Percentiles rank a stretch among this genome's conserved stretches.
Conservation (phyloP, 2,797 vertebrate species). For the Tarsius wallacei region DNA sequence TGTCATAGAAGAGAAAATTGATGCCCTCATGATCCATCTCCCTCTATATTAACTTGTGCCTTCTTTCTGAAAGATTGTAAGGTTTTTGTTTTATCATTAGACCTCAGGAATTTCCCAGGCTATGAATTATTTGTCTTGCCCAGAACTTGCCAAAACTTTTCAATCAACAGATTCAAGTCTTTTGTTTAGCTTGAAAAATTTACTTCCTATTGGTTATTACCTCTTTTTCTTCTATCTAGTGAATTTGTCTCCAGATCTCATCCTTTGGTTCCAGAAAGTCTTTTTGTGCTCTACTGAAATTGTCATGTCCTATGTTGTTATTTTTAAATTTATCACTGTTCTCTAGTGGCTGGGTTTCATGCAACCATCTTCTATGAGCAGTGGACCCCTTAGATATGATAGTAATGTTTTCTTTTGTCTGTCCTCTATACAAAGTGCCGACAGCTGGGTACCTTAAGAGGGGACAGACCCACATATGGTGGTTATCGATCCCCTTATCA, state of each 20-base stretch:
- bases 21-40: not conserved
- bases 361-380: not conserved
- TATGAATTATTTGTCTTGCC: slow-evolving; percentile 63
- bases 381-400: not conserved
- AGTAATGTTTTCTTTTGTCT: not conserved
- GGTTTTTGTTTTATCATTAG: slow-evolving; percentile 58
- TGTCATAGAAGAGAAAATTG: not conserved
- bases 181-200: slow-evolving; percentile 57
- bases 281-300: not conserved
- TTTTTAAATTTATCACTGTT: not conserved
- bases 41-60: slow-evolving; percentile 16
- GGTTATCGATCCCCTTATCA: not conserved
- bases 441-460: not conserved
- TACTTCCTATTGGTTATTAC: not conserved
- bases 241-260: slow-evolving; percentile 50
- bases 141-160: slow-evolving; percentile 41
- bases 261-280: not conserved
- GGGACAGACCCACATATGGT: not conserved
- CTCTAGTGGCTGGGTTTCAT: not conserved
- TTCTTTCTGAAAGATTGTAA: slow-evolving; percentile 42
- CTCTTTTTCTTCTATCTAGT: not conserved
- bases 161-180: not conserved
- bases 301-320: not conserved
- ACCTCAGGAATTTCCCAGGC: slow-evolving; percentile 63
- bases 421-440: not conserved